Evolutionary conservation across 1,140 invertebrate genomes (phyloP).

Genomic region (Orussus abietinus): DNA sequence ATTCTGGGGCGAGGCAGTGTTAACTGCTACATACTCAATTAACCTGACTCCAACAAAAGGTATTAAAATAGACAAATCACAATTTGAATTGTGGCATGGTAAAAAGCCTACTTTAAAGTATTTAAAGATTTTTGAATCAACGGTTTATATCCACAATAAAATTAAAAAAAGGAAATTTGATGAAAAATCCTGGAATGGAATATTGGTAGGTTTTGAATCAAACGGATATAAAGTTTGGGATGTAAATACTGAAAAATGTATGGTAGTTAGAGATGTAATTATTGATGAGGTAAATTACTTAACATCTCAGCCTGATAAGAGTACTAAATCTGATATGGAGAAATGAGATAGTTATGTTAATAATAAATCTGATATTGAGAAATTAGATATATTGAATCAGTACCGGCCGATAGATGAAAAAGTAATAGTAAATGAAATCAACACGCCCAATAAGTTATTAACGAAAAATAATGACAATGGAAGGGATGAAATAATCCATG

Average conservation of each 20-base stretch:
- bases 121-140: not conserved
- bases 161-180: not conserved
- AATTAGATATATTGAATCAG: too few species aligned
- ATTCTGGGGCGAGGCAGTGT: too few species aligned
- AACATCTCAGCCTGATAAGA: not conserved
- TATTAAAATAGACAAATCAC: too few species aligned
- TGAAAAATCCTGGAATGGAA: not conserved
- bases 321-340: not conserved
- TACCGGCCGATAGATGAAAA: not conserved
- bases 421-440: not conserved
- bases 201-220: not conserved
- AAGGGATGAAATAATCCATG: not conserved
- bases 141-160: not conserved
- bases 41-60: too few species aligned
- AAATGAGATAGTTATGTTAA: too few species aligned
- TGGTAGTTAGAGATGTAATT: not conserved
- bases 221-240: not conserved
- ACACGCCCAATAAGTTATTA: not conserved
- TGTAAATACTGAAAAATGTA: not conserved
- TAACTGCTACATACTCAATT: too few species aligned
- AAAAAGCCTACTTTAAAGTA: not conserved
- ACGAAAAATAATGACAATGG: not conserved
- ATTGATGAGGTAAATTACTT: not conserved
- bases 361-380: too few species aligned
- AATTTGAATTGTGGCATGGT: not conserved